Conservation (phyloP, 2,113 vertebrate species). For the Rynchops niger region DNA sequence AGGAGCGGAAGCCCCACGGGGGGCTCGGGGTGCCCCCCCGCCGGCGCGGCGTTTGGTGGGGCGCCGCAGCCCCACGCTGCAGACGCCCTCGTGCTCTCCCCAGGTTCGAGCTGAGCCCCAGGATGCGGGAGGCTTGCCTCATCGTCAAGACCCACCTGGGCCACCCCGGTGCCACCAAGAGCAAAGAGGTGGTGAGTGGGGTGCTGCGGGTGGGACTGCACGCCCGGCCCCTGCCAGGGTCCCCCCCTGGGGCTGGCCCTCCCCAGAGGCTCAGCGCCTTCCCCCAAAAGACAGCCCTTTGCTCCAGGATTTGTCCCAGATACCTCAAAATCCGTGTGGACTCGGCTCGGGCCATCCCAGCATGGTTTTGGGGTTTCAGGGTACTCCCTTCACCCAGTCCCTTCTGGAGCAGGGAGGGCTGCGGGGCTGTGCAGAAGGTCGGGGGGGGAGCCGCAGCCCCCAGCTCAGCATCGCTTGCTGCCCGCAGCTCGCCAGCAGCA, state of each 20-base stretch:
- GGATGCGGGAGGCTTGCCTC: constrained; percentile 89
- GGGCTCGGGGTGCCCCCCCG: neutral
- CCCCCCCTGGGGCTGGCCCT: neutral
- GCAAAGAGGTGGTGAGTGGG: constrained; percentile 87
- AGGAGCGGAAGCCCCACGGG: accelerated
- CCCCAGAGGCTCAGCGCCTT: neutral
- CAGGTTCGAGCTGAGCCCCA: constrained; percentile 91
- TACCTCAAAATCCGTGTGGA: neutral
- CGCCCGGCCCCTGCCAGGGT: accelerated
- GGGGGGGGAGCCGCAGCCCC: accelerated
- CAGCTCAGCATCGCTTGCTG: neutral
- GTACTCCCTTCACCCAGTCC: neutral
- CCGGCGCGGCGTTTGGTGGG: accelerated
- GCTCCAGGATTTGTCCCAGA: neutral
- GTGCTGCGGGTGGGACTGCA: neutral
- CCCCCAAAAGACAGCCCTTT: neutral
- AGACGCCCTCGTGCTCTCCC: neutral
- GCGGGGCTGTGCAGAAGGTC: accelerated
- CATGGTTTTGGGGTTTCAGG: neutral
- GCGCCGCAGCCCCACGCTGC: accelerated
- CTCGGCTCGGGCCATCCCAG: neutral
- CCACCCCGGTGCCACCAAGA: constrained; percentile 72
- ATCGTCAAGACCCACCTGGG: constrained; percentile 86
- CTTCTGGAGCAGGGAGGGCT: neutral
- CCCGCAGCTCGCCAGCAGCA: constrained; percentile 79